Evolutionary conservation across 2,113 vertebrate species (phyloP).

Genomic region (Scartelaos histophorus): DNA sequence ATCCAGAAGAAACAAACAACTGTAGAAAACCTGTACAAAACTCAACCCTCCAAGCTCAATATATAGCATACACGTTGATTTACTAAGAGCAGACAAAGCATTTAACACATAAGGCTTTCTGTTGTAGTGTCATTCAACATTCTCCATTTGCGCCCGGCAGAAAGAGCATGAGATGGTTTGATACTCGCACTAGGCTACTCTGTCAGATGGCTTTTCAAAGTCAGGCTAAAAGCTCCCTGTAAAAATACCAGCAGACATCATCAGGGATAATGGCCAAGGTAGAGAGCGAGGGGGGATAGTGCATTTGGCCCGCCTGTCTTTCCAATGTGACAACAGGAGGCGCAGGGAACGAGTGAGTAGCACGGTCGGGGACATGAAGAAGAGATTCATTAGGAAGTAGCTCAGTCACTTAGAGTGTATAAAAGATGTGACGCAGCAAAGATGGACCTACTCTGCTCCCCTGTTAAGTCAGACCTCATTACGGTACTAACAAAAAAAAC

Average conservation of each 20-base stretch:
- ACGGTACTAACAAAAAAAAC: slow-evolving; percentile 41
- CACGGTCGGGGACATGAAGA: slow-evolving; percentile 33
- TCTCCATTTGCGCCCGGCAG: slow-evolving; percentile 8
- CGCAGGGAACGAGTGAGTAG: slow-evolving; percentile 35
- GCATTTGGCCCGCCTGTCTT: slow-evolving; percentile 51
- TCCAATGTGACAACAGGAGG: slow-evolving; percentile 63
- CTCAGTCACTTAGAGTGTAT: slow-evolving; percentile 49
- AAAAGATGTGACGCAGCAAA: slow-evolving; percentile 39
- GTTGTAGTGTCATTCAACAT: slow-evolving; percentile 15
- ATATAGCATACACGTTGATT: background rate
- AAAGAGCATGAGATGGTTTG: slow-evolving; percentile 11
- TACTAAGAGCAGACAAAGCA: background rate
- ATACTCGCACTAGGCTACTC: slow-evolving; percentile 22
- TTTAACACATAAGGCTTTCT: background rate
- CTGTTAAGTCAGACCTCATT: slow-evolving; percentile 55
- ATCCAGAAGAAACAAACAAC: background rate
- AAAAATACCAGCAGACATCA: slow-evolving; percentile 31
- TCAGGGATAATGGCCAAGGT: slow-evolving; percentile 58
- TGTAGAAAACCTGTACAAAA: too few species aligned
- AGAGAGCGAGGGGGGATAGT: slow-evolving; percentile 45
- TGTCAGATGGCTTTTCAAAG: slow-evolving; percentile 44
- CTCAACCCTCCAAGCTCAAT: too few species aligned
- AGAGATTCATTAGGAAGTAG: slow-evolving; percentile 55
- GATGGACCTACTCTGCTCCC: slow-evolving; percentile 16
- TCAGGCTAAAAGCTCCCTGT: slow-evolving; percentile 40